Conservation (phyloP, 1,140 invertebrate species). For the Philaenus spumarius region DNA sequence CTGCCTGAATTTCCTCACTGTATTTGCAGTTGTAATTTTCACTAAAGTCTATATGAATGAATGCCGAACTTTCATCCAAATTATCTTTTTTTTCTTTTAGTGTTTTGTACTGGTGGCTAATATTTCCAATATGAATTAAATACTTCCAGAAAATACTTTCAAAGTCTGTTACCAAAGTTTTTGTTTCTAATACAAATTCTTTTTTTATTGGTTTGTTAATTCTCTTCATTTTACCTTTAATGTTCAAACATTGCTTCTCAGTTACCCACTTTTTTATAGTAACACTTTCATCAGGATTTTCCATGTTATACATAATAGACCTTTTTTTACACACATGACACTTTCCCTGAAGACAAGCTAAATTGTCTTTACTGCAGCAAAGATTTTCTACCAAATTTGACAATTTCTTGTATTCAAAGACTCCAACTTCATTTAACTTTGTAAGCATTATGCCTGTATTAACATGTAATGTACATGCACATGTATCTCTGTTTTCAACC, state of each 20-base stretch:
- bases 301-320: not conserved
- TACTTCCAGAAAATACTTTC: constrained; percentile 12
- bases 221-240: constrained; percentile 19
- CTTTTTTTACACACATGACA: constrained; percentile 22
- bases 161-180: constrained; percentile 21
- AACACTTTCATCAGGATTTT: constrained; percentile 9
- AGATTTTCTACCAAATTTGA: no score
- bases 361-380: constrained; percentile 21
- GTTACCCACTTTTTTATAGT: constrained; percentile 18
- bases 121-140: constrained; percentile 30
- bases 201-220: constrained; percentile 21
- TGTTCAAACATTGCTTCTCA: not conserved
- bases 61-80: constrained; percentile 30
- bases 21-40: constrained; percentile 37
- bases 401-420: constrained; percentile 20
- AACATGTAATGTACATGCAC: constrained; percentile 21
- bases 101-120: constrained; percentile 31
- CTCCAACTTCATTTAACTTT: constrained; percentile 21
- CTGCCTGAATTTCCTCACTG: constrained; percentile 34
- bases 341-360: constrained; percentile 23
- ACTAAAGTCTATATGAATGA: constrained; percentile 36
- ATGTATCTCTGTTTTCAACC: constrained; percentile 23
- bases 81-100: constrained; percentile 32
- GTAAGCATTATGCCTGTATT: constrained; percentile 19
- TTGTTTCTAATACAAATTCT: constrained; percentile 24